Evolutionary conservation across 2,113 vertebrate genomes (phyloP).

Genomic region (Pedionomus torquatus): DNA sequence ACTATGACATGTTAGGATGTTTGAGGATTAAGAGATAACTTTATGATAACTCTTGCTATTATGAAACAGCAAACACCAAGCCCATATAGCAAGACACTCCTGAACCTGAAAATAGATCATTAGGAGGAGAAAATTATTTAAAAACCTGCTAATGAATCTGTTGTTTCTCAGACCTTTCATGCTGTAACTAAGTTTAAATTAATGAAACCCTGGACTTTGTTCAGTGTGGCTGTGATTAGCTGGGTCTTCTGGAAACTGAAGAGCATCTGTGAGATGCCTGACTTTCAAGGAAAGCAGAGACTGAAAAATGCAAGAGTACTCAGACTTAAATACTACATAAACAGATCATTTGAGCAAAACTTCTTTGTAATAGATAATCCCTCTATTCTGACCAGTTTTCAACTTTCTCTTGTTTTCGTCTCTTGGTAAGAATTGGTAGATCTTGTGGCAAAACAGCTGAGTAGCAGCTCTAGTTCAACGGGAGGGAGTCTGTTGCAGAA

Average conservation of each 20-base stretch:
- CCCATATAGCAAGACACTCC: not conserved
- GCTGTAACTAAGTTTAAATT: not conserved
- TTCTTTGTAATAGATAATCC: not conserved
- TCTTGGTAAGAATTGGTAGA: not conserved
- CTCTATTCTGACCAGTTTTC: not conserved
- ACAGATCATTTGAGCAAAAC: not conserved
- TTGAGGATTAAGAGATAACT: not conserved
- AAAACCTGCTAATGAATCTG: not conserved
- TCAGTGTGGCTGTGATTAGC: not conserved
- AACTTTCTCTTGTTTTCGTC: not conserved
- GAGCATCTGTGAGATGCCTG: not conserved
- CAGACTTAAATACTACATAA: not conserved
- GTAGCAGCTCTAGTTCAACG: not conserved
- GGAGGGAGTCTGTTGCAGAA: not conserved
- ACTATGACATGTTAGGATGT: not conserved
- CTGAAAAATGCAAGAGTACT: not conserved
- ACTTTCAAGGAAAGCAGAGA: not conserved
- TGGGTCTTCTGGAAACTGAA: not conserved
- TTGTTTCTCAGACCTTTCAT: not conserved
- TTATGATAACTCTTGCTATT: not conserved
- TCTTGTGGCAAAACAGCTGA: not conserved
- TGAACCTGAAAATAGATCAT: not conserved
- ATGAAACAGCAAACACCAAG: not conserved
- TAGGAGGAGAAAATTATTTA: not conserved
- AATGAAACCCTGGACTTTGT: not conserved